These are phyloP conservation scores for Microctonus aethiopoides DNA, from an alignment of 2,888 invertebrate species.

Conservation along the genomic window DNA sequence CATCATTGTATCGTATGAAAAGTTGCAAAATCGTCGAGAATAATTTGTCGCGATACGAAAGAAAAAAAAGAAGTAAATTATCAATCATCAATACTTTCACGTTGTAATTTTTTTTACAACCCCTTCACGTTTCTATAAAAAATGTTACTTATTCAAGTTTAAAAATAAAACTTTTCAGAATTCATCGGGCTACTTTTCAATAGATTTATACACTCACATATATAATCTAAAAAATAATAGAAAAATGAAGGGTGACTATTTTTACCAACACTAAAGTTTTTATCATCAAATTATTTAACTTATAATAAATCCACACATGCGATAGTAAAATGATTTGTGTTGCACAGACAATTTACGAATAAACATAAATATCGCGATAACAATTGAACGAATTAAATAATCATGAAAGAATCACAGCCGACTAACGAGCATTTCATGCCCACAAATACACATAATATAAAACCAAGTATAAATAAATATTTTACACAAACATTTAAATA, in stretches of 20 bases:
- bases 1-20: too few species aligned
- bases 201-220: too few species aligned
- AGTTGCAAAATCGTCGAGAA: too few species aligned
- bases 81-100: too few species aligned
- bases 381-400: slow-evolving; percentile 30
- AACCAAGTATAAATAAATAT: not conserved
- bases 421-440: slow-evolving; percentile 28
- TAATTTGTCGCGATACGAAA: too few species aligned
- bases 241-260: not conserved
- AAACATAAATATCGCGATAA: slow-evolving; percentile 1
- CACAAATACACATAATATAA: slow-evolving; percentile 8
- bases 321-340: not conserved
- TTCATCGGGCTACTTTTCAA: too few species aligned
- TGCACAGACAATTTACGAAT: not conserved
- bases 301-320: not conserved
- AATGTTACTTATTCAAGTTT: too few species aligned
- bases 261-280: not conserved
- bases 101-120: too few species aligned
- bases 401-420: slow-evolving; percentile 37
- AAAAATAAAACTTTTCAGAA: too few species aligned
- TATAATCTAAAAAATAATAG: not conserved
- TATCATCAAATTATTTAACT: not conserved
- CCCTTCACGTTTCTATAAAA: too few species aligned
- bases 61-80: too few species aligned
- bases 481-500: not conserved